Evolutionary conservation across 2,797 vertebrate species (phyloP).

Genomic region (Brachyrhaphis roseni): DNA sequence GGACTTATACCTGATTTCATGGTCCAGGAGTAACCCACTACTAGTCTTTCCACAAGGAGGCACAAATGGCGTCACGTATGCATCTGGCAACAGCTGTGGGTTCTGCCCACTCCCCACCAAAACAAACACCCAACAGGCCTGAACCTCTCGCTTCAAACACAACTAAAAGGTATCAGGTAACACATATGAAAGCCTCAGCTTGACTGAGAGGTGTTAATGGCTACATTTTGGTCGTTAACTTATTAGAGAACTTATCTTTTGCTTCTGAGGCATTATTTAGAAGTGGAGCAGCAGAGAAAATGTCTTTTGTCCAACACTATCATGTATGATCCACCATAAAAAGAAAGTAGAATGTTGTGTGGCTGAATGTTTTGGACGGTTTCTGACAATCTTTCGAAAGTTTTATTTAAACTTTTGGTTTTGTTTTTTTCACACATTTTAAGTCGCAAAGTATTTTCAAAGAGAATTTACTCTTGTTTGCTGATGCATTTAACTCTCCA

Average conservation of each 20-base stretch:
- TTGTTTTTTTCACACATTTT: background rate
- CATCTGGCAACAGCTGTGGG: conserved; percentile 85
- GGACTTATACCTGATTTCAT: conserved; percentile 80
- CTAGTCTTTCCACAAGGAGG: conserved; percentile 60
- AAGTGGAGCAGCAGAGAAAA: conserved; percentile 5
- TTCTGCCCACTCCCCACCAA: conserved; percentile 55
- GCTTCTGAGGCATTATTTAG: background rate
- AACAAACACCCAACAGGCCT: conserved; percentile 33
- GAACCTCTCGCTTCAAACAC: conserved; percentile 40
- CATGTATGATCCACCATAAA: background rate
- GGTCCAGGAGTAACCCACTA: conserved; percentile 64
- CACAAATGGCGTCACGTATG: conserved; percentile 80
- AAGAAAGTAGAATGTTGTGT: background rate
- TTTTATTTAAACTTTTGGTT: background rate
- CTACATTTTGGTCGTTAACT: conserved; percentile 17
- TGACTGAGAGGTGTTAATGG: conserved; percentile 29
- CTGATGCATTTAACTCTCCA: background rate
- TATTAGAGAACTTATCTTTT: conserved; percentile 6
- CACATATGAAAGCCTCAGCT: conserved; percentile 19
- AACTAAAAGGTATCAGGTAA: conserved; percentile 49
- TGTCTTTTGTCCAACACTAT: background rate
- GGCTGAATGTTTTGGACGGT: background rate
- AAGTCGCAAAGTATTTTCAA: background rate
- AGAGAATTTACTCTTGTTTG: background rate
- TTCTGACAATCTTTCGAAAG: background rate